A percentile compares a stretch with the other conserved stretches of the same genome.
These are phyloP conservation scores for Leptinotarsa texana DNA, from an alignment of 1,140 invertebrate genomes.

Conservation along the genomic window DNA sequence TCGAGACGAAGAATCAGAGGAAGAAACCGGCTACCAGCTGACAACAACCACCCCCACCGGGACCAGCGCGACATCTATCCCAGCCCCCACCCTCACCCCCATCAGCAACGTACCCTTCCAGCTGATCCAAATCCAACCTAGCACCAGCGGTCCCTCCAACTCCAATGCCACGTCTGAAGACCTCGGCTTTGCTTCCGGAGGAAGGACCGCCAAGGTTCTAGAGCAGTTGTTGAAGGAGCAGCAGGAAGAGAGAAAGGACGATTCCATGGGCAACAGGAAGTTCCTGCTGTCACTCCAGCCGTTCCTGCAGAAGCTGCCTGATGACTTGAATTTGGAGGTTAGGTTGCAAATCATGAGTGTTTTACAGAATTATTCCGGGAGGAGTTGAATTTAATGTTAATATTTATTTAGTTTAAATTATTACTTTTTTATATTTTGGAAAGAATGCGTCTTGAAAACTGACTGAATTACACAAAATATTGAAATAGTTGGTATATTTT, in stretches of 20 bases:
- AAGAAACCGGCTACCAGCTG: background rate
- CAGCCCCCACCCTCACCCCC: background rate
- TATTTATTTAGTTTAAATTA: too few species aligned
- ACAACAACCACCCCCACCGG: background rate
- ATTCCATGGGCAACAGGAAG: conserved; percentile 44
- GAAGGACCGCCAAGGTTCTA: conserved; percentile 34
- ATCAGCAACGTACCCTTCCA: conserved; percentile 24
- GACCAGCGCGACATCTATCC: background rate
- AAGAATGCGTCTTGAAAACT: too few species aligned
- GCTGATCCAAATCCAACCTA: conserved; percentile 35
- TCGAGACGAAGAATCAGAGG: background rate
- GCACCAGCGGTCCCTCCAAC: background rate
- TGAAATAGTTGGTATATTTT: background rate
- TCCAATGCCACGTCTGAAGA: background rate
- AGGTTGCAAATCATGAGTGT: conserved; percentile 45
- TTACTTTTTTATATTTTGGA: too few species aligned
- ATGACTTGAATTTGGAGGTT: conserved; percentile 48
- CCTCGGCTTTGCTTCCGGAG: background rate
- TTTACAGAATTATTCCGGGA: conserved; percentile 38
- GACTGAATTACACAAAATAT: background rate
- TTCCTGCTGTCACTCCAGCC: conserved; percentile 44
- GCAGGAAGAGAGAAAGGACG: conserved; percentile 40
- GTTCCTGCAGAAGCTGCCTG: conserved; percentile 44
- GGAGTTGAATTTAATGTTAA: background rate
- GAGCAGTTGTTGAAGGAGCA: conserved; percentile 36